Evolutionary conservation across 2,888 invertebrate genomes (phyloP), one percentile per base, ranked within the genome.

Genomic region (Sicus ferrugineus): DNA sequence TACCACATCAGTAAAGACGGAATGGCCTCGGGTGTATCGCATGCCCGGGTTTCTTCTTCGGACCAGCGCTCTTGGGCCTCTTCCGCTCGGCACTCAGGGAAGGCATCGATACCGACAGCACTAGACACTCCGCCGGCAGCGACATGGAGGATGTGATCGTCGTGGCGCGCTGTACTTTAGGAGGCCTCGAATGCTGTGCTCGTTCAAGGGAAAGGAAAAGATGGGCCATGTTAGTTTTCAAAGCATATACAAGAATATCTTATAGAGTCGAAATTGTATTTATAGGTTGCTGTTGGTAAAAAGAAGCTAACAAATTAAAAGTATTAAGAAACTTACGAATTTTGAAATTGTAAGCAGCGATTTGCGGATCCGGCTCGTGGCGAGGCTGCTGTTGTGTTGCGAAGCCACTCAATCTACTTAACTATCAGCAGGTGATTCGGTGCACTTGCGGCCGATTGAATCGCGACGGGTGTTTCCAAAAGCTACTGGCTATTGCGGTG

Each of bases 81-180:
- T 79, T 82, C 48, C 75, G 77, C 56, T 83, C 82, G 59, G 80
- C 77, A 73, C 79, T 84, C n/a, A 84, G 75, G n/a, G 85, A 85
- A 67, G 85, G 85, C 80, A 84, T 84, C 38, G 85, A 85, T 3
- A 85, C 84, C 14, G 86, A 86, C 31, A 86, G 72, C n/a, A 86
- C 86, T 63, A 86, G 78, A 72, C 86, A 86, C 74, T 86, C 86
- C 46, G 86, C 84, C 67, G 86, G 86, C 75, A 86, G 78, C 65
- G 86, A 86, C 84, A 86, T 85, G 70, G 85, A 85, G 70, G 86
- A 81, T 71, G 85, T 84, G 68, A 86, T 72, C 28, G 86, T 85
- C 70, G 85, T 83, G 72, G 85, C 81, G 70, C 85, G 77, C 73
- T 83, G 81, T 67, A 85, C 81, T 72, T 83, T 84, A 14, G 65